Base-by-base conservation (phyloP, 2,113 vertebrate genomes). In the Hemibagrus wyckioides region DNA sequence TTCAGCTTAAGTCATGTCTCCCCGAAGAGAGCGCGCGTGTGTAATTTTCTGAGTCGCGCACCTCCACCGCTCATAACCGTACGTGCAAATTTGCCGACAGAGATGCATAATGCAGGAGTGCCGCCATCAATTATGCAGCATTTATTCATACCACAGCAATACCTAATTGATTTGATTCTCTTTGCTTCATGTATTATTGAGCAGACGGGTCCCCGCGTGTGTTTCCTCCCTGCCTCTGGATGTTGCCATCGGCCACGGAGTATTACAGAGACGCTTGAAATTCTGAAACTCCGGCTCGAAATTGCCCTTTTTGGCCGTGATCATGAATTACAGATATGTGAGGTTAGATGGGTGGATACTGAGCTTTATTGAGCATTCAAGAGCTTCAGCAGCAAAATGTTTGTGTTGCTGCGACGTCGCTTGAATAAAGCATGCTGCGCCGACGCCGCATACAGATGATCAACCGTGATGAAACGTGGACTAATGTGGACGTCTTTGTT, bases 101-200 rank as follows among this genome's bases (percentile, higher is more conserved):
- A 83, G 85, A 92, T 90, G 86, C 92, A 94, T 93, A 92, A 94
- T 92, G 90, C 90, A 94, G 86, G 81, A 87, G 91, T 86, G 85
- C 84, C 80, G 57, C 69, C 90, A 92, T 95, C 92, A 94, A 92
- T 94, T 94, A 94, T 93, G 91, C 90, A 92, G 92, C 90, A 85
- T 93, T 94, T 93, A 94, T 94, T 93, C 92, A 90, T 92, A 88
- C 91, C 90, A 88, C 92, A 90, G 92, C 91, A 91, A 92, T 92
- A 91, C 90, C 91, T 94, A 92, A 91, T 93, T 93, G 93, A 92
- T 94, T 94, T 91, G 90, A 92, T 92, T 93, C 88, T 91, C 88
- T 92, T 87, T 84, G 90, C 89, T 87, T 92, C 91, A 94, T 94
- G 93, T 91, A 91, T 94, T 92, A 94, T 94, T 93, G 91, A 94